Evolutionary conservation across 1,140 invertebrate species (phyloP), one percentile per base, ranked within the genome.

Genomic region (Micrasema longulum): DNA sequence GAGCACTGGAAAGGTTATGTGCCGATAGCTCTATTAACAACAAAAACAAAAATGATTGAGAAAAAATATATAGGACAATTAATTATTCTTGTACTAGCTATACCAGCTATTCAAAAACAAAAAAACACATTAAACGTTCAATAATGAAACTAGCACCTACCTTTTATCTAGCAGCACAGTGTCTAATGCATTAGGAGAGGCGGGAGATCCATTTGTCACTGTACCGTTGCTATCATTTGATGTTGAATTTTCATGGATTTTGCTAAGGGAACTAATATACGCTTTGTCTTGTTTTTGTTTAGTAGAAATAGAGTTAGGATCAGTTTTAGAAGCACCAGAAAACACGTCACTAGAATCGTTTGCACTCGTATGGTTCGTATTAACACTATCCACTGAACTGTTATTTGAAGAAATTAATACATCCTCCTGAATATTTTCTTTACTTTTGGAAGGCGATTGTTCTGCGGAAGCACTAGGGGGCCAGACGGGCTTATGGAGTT

Each of bases 401-500:
- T 35, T 43, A 22, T 50, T 36, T 20, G 67, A 31, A 23, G 14
- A 14, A 31, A 14, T 38, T 67, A 53, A 23, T 31, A 67, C 62
- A 60, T 70, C 52, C 22, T 75, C 74, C 47, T 67, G 67, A 22
- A 72, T 69, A 60, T 73, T 76, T 55, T 76, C 74, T 64, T 76
- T 73, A 53, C 65, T 70, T 31, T 64, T 72, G 1, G 65, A 47
- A 10, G 67, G 70, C 12, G 62, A 71, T 31, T 70, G 41, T 78
- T 80, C 47, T 79, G 80, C 14, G 79, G 82, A n/a, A 14, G 80
- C 77, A 2, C 79, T 84, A 0, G 92, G 92, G 0, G 92, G 92
- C 92, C 92, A 93, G 1, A 90, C 86, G 18, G 90, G 88, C 69
- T 88, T 88, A 62, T 90, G 89, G 45, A 93, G 79, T 77, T 92